Evolutionary conservation across 2,113 vertebrate species (phyloP).

Genomic region (Pachyramphus minor): DNA sequence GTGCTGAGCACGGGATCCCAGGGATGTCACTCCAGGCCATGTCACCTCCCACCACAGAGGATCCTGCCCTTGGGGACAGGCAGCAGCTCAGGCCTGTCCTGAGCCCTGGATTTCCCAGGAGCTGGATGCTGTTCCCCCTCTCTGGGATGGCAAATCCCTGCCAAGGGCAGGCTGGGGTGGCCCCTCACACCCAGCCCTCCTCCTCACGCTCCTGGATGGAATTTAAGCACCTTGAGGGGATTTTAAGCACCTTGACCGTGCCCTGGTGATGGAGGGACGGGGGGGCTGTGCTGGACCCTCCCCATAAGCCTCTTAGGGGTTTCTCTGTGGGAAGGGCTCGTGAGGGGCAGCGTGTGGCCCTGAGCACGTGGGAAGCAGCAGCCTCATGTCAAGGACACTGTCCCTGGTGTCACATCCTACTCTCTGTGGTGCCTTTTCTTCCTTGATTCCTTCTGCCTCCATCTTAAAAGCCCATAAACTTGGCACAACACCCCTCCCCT

Average conservation of each 20-base stretch:
- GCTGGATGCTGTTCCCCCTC: neutral
- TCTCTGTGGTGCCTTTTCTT: neutral
- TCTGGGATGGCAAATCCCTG: neutral
- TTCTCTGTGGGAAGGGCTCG: fast-evolving
- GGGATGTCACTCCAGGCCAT: fast-evolving
- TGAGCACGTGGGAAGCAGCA: neutral
- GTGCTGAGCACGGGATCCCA: fast-evolving
- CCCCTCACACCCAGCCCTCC: neutral
- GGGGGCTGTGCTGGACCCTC: fast-evolving
- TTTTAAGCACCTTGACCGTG: neutral
- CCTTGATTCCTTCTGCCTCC: neutral
- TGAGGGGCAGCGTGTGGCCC: neutral
- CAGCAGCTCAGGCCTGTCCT: neutral
- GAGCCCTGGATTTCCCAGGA: neutral
- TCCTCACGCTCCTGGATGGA: neutral
- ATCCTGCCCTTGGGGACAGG: neutral
- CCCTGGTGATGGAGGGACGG: neutral
- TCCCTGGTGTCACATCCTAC: neutral
- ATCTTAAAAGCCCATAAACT: neutral
- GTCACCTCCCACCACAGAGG: fast-evolving
- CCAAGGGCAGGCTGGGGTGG: neutral
- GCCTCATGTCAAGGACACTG: neutral
- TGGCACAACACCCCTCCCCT: fast-evolving
- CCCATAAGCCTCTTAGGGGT: constrained; percentile 13
- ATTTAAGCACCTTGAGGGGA: neutral